Evolutionary conservation across 23 tunicate species (phyloP), one percentile per base, ranked within the genome.

Genomic region (Oikopleura albicans): DNA sequence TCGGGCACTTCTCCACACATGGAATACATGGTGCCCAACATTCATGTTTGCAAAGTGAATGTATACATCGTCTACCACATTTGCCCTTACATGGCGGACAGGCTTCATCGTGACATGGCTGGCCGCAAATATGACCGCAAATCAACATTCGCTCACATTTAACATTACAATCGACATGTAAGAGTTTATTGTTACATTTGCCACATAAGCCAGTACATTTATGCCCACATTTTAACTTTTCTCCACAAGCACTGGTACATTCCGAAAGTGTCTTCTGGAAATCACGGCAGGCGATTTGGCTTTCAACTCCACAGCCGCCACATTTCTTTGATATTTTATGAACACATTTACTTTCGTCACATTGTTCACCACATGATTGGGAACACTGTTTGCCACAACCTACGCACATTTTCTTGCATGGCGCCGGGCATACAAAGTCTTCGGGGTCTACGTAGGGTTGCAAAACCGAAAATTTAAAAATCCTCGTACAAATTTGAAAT

Each of bases 51-150:
- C n/a, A n/a, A n/a, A n/a, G n/a, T n/a, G n/a, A n/a, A n/a, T n/a
- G n/a, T n/a, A n/a, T n/a, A n/a, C n/a, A n/a, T n/a, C n/a, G n/a
- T n/a, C n/a, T n/a, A n/a, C n/a, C n/a, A n/a, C n/a, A n/a, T n/a
- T n/a, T n/a, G n/a, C n/a, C n/a, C n/a, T n/a, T n/a, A n/a, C n/a
- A n/a, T n/a, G n/a, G n/a, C n/a, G n/a, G n/a, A n/a, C n/a, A n/a
- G n/a, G n/a, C n/a, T n/a, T 76, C 40, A n/a, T n/a, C n/a, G 39
- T 87, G 37, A 76, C 97, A 91, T 0, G 66, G 56, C 29, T 87
- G 88, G 75, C 63, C 38, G 85, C 97, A 91, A 16, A 75, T 38
- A 75, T 91, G 97, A 16, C 97, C 97, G 59, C 97, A 91, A n/a
- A 88, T 66, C n/a, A 89, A 75, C 38, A 75, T 39, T 39, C 97